These are phyloP conservation scores for Drosophila erecta DNA, from an alignment of 1,140 invertebrate species.

Conservation along the genomic window DNA sequence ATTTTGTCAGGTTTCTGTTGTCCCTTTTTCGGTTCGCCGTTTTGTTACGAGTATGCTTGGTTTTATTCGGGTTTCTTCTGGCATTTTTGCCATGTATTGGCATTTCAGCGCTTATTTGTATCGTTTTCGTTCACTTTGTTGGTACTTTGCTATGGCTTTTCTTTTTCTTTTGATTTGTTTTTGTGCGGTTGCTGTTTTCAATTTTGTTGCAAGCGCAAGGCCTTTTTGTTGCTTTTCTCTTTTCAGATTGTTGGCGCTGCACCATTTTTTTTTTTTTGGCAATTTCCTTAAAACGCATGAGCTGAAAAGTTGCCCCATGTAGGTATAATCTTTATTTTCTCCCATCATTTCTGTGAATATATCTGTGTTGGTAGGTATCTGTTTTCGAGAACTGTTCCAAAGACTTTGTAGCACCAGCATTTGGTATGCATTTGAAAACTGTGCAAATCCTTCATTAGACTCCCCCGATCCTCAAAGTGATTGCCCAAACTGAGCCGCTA, in stretches of 20 bases:
- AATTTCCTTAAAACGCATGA: slow-evolving; percentile 77
- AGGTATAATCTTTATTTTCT: slow-evolving; percentile 40
- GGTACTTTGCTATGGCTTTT: slow-evolving; percentile 51
- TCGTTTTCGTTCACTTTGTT: slow-evolving; percentile 78
- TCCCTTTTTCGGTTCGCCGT: slow-evolving; percentile 23
- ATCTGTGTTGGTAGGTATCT: background rate
- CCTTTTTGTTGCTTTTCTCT: slow-evolving; percentile 43
- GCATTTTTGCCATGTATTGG: slow-evolving; percentile 73
- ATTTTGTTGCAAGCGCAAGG: slow-evolving; percentile 63
- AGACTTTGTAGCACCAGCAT: slow-evolving; percentile 54
- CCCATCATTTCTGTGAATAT: slow-evolving; percentile 27
- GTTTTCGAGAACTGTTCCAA: slow-evolving; percentile 44
- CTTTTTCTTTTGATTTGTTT: slow-evolving; percentile 26
- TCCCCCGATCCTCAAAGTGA: slow-evolving; percentile 4
- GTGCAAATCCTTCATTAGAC: slow-evolving; percentile 55
- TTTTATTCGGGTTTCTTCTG: slow-evolving; percentile 35
- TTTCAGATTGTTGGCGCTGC: slow-evolving; percentile 36
- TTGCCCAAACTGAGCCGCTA: slow-evolving; percentile 23
- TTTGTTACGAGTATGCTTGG: slow-evolving; percentile 26
- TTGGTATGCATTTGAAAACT: slow-evolving; percentile 33
- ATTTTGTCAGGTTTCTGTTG: slow-evolving; percentile 55
- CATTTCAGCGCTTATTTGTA: slow-evolving; percentile 80
- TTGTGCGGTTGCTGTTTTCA: slow-evolving; percentile 66
- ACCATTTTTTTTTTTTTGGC: slow-evolving; percentile 56
- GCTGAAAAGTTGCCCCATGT: slow-evolving; percentile 69